These are phyloP conservation scores for Argentina silus DNA, from an alignment of 2,797 vertebrate genomes.

Conservation along the genomic window DNA sequence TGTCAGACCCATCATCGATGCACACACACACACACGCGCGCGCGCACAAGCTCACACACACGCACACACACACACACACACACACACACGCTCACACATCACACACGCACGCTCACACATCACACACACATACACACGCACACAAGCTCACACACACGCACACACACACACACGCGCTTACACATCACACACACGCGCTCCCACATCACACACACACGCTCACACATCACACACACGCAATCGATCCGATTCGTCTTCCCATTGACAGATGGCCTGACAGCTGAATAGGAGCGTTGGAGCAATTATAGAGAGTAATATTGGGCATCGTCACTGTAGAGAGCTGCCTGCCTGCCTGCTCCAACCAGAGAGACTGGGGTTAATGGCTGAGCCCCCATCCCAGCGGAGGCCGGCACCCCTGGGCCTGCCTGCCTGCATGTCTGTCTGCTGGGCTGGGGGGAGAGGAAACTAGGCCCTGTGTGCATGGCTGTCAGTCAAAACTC, in stretches of 20 bases:
- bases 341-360: background rate
- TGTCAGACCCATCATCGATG: background rate
- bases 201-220: background rate
- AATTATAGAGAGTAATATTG: no score
- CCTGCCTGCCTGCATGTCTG: background rate
- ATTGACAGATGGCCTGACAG: conserved; percentile 10
- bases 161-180: background rate
- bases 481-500: background rate
- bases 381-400: background rate
- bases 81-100: no score
- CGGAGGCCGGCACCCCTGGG: conserved; percentile 6
- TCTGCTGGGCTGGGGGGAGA: background rate
- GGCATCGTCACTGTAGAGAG: no score
- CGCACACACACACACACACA: no score
- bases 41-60: background rate
- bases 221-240: background rate
- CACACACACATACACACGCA: background rate
- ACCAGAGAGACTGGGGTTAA: conserved; percentile 5
- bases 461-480: background rate
- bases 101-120: background rate
- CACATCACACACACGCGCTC: background rate
- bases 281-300: background rate
- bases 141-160: background rate
- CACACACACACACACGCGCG: background rate
- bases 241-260: conserved; percentile 1